Conservation (phyloP, 2,113 vertebrate species). For the Typhlomys cinereus region DNA sequence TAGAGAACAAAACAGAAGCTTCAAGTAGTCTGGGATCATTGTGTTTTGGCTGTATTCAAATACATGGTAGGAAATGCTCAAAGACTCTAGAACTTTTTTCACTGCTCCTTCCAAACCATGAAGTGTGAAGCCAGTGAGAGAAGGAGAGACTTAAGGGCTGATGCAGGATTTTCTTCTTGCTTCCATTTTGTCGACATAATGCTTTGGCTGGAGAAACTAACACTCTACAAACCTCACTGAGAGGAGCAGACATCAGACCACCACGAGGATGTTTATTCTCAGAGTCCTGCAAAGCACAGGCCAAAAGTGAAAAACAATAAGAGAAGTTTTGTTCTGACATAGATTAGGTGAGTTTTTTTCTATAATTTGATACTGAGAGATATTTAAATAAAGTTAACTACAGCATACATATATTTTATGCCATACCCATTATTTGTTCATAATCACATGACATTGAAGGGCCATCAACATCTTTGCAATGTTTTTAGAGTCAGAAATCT, state of each 20-base stretch:
- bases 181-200: not conserved
- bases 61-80: not conserved
- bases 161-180: not conserved
- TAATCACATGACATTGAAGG: not conserved
- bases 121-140: not conserved
- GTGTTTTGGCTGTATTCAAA: not conserved
- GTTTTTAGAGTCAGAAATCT: conserved; percentile 23
- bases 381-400: conserved; percentile 12
- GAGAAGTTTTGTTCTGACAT: conserved; percentile 17
- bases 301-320: too few relatives aligned
- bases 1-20: not conserved
- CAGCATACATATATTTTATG: not conserved
- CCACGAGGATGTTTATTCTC: not conserved
- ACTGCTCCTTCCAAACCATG: not conserved
- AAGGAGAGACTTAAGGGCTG: not conserved
- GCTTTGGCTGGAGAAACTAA: not conserved
- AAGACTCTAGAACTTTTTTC: not conserved
- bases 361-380: not conserved
- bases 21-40: not conserved
- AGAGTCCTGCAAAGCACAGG: not conserved
- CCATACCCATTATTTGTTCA: not conserved
- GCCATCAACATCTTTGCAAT: not conserved
- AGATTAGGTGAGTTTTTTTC: too few relatives aligned
- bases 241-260: not conserved
- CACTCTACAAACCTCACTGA: not conserved